Evolutionary conservation across 2,113 vertebrate species (phyloP).

Genomic region (Scytalopus superciliaris): DNA sequence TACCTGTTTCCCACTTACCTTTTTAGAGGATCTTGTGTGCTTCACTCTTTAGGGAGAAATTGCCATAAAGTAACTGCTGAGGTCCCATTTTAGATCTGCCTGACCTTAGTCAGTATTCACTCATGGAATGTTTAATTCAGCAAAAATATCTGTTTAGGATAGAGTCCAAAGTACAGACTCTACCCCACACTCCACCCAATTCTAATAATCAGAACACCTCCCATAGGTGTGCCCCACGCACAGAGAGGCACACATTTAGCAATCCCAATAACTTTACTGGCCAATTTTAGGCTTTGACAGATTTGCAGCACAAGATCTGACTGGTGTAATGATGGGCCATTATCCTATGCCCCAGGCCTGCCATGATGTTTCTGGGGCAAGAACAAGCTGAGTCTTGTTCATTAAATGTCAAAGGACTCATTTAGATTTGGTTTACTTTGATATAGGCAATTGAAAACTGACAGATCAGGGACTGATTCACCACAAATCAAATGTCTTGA

Average conservation of each 20-base stretch:
- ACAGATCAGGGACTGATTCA: background rate
- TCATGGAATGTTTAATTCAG: background rate
- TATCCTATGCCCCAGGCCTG: background rate
- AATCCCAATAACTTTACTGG: background rate
- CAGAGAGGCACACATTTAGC: background rate
- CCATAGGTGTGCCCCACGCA: background rate
- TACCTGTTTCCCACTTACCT: background rate
- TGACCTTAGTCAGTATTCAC: background rate
- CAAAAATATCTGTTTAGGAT: background rate
- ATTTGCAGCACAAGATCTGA: background rate
- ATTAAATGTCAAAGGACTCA: background rate
- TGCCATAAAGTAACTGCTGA: background rate
- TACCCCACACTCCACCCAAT: fast-evolving
- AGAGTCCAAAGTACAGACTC: background rate
- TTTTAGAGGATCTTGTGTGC: background rate
- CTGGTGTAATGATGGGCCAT: background rate
- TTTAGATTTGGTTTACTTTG: background rate
- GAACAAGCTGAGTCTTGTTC: background rate
- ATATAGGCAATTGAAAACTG: background rate
- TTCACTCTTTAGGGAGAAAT: background rate
- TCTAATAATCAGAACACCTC: background rate
- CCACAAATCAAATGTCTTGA: background rate
- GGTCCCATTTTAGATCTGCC: background rate
- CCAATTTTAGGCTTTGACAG: background rate
- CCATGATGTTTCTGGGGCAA: background rate